A percentile compares a stretch with the other conserved stretches of the same genome.
These are phyloP conservation scores for Strix uralensis DNA, from an alignment of 2,113 vertebrate genomes.

Conservation along the genomic window DNA sequence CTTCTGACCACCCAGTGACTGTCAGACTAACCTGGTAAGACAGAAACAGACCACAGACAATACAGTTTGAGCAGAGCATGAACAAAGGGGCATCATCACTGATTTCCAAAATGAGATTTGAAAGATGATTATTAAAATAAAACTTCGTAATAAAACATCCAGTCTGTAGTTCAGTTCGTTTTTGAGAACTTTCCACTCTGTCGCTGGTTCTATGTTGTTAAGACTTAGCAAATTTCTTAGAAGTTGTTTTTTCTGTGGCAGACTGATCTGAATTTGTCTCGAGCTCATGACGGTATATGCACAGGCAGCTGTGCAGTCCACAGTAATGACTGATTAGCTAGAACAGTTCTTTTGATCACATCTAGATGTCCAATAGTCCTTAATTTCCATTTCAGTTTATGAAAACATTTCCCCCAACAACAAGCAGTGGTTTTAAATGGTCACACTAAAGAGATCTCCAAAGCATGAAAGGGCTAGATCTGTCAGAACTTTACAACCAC, in stretches of 20 bases:
- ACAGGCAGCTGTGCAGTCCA: neutral
- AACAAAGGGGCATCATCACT: neutral
- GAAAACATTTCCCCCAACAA: neutral
- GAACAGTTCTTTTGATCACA: neutral
- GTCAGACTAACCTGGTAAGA: neutral
- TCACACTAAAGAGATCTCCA: neutral
- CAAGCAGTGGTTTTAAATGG: neutral
- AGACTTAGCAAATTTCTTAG: neutral
- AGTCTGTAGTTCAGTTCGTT: neutral
- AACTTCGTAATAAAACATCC: neutral
- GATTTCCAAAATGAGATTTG: neutral
- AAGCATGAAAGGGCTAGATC: neutral
- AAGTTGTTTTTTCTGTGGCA: neutral
- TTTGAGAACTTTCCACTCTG: neutral
- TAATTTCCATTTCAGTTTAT: neutral
- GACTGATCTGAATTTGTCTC: neutral
- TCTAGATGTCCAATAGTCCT: neutral
- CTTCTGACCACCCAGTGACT: neutral
- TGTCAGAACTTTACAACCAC: neutral
- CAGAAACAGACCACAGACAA: neutral
- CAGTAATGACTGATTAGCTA: neutral
- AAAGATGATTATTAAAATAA: neutral
- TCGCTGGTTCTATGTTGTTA: neutral
- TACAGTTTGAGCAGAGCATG: neutral
- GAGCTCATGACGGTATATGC: rapidly evolving